Base-by-base conservation (phyloP, 2,113 vertebrate species). In the Halcyon malimbica region DNA sequence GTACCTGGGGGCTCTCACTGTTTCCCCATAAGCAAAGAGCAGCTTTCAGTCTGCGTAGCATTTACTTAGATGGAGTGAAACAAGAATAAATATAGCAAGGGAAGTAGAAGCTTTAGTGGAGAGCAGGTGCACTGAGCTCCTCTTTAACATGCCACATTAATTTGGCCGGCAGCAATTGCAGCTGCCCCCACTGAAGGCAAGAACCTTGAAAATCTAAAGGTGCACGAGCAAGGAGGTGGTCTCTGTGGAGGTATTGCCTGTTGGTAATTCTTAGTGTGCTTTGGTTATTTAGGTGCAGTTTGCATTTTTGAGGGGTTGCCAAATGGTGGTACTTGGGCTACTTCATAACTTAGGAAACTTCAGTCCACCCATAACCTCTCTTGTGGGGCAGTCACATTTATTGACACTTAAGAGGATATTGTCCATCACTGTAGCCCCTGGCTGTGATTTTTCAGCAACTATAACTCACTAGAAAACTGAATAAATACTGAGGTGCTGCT, bases 71-170 rank as follows among this genome's bases (percentile, higher is more conserved):
- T 6, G 1, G 89, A 94, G 53, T 53, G 89, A 80, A 83, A 79
- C 13, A 26, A 79, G 90, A 82, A 75, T 75, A 95, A 96, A 96
- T 74, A 95, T 21, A 95, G 94, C 86, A 91, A 59, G 68, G 93
- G 96, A 79, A 89, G 90, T 79, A 71, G 68, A 89, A 75, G 71
- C 70, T 89, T 70, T 5, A 87, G 65, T 73, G 79, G 80, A 93
- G 95, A 96, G 84, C 96, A 96, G 96, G 95, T 96, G 93, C 89
- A 85, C 87, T 35, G 84, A 60, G 82, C 93, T 94, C 54, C 67
- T 94, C 44, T 65, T 50, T 80, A 92, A 62, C 85, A 83, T 28
- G 90, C 75, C 85, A 73, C 78, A 59, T 94, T 93, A 94, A 96
- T 74, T 77, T 68, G 24, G 78, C 94, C 93, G 62, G 57, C 82